Conservation (phyloP, 2,797 vertebrate species). For the Clarias fuscus region DNA sequence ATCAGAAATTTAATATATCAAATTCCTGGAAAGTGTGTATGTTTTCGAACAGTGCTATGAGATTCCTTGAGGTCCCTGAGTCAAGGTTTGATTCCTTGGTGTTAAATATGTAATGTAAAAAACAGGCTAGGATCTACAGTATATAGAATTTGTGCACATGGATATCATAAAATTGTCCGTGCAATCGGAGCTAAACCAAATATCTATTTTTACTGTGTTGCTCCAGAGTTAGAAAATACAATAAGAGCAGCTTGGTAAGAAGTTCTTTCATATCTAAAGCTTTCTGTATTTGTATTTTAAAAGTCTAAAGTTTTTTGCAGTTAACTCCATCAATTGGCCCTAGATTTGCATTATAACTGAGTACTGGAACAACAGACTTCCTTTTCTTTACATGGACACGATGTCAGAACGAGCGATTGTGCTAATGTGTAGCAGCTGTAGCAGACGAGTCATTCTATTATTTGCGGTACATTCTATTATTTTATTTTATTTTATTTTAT, state of each 20-base stretch:
- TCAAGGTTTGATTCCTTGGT: not conserved
- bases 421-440: not conserved
- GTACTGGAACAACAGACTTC: not conserved
- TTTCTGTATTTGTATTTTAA: not conserved
- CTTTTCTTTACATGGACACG: not conserved
- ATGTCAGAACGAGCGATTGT: not conserved
- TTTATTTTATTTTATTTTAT: too few species aligned
- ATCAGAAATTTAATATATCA: not conserved
- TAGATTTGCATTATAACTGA: not conserved
- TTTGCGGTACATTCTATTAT: too few species aligned
- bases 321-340: not conserved
- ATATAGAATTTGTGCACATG: too few species aligned
- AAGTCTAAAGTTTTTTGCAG: not conserved
- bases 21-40: not conserved
- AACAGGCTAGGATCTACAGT: too few species aligned
- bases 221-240: not conserved
- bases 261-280: not conserved
- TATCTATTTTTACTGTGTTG: not conserved
- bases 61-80: not conserved
- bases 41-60: not conserved
- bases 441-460: too few species aligned
- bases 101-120: not conserved
- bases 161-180: too few species aligned
- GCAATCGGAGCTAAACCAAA: not conserved
- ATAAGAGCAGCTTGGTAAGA: not conserved